Evolutionary conservation across 2,888 invertebrate genomes (phyloP).

Genomic region (Nyleta sp.): DNA sequence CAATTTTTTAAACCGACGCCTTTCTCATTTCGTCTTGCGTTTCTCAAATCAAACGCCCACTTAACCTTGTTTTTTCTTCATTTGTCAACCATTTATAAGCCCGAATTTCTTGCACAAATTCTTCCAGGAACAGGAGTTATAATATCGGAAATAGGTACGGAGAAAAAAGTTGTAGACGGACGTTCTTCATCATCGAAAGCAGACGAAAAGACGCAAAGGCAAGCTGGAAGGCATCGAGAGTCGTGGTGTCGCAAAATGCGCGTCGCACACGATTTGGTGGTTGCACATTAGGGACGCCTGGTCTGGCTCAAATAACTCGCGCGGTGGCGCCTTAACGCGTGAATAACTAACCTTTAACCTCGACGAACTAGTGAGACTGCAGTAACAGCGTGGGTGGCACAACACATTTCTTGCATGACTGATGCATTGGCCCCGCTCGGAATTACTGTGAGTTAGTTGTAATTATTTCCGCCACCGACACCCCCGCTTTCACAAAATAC

Average conservation of each 20-base stretch:
- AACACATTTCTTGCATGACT: slow-evolving; percentile 77
- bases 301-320: slow-evolving; percentile 78
- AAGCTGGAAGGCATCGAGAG: slow-evolving; percentile 56
- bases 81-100: slow-evolving; percentile 57
- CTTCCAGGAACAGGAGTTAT: slow-evolving; percentile 58
- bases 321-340: slow-evolving; percentile 79
- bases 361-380: slow-evolving; percentile 67
- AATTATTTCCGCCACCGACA: slow-evolving; percentile 72
- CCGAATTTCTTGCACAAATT: slow-evolving; percentile 58
- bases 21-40: slow-evolving; percentile 28
- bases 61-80: slow-evolving; percentile 57
- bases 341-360: slow-evolving; percentile 80
- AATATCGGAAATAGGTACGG: slow-evolving; percentile 60
- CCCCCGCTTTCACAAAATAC: slow-evolving; percentile 57
- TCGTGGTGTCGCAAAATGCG: slow-evolving; percentile 63
- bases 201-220: slow-evolving; percentile 43
- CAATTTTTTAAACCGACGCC: slow-evolving; percentile 24
- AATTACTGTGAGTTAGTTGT: slow-evolving; percentile 75
- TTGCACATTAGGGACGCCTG: slow-evolving; percentile 73
- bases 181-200: slow-evolving; percentile 66
- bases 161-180: slow-evolving; percentile 61
- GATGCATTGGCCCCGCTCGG: slow-evolving; percentile 69
- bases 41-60: slow-evolving; percentile 51
- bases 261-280: slow-evolving; percentile 68
- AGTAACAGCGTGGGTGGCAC: slow-evolving; percentile 77